Evolutionary conservation across 2,888 invertebrate genomes (phyloP).

Genomic region (Platerodrilus igneus): DNA sequence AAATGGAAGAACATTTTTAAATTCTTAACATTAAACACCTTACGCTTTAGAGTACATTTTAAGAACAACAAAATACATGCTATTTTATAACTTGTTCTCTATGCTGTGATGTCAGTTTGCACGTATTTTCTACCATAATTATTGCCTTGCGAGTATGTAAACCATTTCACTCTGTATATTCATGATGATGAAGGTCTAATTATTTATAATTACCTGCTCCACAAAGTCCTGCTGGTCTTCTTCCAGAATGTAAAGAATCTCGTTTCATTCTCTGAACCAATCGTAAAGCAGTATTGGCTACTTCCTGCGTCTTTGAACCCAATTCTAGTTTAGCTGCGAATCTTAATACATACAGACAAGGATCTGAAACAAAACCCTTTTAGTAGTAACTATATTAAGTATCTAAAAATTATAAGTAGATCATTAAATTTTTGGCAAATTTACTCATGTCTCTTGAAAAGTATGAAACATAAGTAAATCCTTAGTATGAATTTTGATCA

Average conservation of each 20-base stretch:
- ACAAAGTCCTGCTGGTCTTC: constrained; percentile 94
- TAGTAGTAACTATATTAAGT: neutral
- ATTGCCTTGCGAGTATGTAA: no score
- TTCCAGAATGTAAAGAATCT: constrained; percentile 94
- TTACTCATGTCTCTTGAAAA: constrained; percentile 1
- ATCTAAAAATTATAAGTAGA: neutral
- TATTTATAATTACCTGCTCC: constrained; percentile 87
- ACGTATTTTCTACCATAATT: no score
- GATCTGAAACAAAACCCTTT: constrained; percentile 66
- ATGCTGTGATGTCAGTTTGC: no score
- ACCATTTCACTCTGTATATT: no score
- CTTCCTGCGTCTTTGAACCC: constrained; percentile 88
- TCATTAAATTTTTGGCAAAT: neutral
- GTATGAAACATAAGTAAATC: neutral
- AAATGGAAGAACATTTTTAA: no score
- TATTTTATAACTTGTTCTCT: no score
- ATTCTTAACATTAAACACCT: no score
- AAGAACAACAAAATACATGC: no score
- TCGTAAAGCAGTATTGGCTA: constrained; percentile 89
- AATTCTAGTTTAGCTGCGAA: constrained; percentile 92
- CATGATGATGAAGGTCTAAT: no score
- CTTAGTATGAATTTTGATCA: no score
- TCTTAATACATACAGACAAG: constrained; percentile 90
- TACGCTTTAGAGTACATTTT: no score
- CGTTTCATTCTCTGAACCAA: constrained; percentile 96